Conservation (phyloP, 2,888 invertebrate genomes). For the Buathra laborator region DNA sequence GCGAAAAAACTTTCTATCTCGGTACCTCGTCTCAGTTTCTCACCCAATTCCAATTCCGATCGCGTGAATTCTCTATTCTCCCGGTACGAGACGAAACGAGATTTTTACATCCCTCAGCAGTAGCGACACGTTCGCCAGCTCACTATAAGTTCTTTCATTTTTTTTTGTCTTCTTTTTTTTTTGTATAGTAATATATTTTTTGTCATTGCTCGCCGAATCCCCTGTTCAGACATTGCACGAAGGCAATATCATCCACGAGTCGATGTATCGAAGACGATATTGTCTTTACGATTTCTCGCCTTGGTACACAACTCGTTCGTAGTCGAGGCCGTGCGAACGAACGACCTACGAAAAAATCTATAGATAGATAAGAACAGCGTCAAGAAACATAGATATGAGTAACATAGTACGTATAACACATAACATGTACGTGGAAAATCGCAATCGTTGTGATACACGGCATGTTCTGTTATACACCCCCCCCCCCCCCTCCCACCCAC, state of each 20-base stretch:
- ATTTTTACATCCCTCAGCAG: conserved; percentile 51
- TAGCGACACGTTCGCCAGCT: conserved; percentile 10
- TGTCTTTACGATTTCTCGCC: conserved; percentile 59
- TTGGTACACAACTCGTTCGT: conserved; percentile 18
- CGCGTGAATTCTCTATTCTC: conserved; percentile 23
- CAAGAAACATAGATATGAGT: not conserved
- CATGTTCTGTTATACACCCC: conserved; percentile 17
- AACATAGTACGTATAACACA: not conserved
- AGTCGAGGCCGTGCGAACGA: not conserved
- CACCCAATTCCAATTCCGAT: conserved; percentile 49
- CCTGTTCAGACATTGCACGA: conserved; percentile 20
- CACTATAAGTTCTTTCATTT: not conserved
- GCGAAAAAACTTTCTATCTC: conserved; percentile 27
- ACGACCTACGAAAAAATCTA: not conserved
- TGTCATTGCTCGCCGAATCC: conserved; percentile 5
- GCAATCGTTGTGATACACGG: conserved; percentile 46
- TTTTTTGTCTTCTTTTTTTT: not conserved
- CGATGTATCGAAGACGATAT: conserved; percentile 52
- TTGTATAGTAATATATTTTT: conserved; percentile 44
- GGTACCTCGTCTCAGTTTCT: conserved; percentile 15
- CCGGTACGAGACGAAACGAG: conserved; percentile 40
- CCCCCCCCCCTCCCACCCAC: not conserved
- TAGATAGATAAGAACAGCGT: not conserved
- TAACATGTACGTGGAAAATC: conserved; percentile 11
- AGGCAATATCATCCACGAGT: conserved; percentile 45